A percentile compares a stretch with the other conserved stretches of the same genome.
Conservation (phyloP, 2,888 invertebrate genomes). For the Caenorhabditis imperialis region DNA sequence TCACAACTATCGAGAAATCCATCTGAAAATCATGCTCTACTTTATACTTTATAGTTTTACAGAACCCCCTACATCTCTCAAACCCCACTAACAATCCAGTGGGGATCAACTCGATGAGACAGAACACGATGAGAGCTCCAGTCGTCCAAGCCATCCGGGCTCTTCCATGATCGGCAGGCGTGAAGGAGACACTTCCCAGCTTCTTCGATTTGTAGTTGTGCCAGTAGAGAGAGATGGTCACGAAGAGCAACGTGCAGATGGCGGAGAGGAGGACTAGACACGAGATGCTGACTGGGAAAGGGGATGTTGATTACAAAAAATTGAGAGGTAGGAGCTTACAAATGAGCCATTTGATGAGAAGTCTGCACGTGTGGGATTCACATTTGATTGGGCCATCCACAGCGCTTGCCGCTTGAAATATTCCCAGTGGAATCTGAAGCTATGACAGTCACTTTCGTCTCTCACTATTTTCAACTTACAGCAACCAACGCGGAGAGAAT, state of each 20-base stretch:
- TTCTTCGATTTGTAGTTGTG: conserved; percentile 28
- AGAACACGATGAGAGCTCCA: conserved; percentile 11
- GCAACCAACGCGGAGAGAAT: conserved; percentile 9
- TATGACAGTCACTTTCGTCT: no score
- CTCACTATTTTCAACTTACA: no score
- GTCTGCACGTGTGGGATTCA: conserved; percentile 21
- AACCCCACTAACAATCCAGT: conserved; percentile 24
- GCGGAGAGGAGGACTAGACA: conserved; percentile 18
- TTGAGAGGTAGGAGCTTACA: conserved; percentile 12
- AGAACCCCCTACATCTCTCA: conserved; percentile 13
- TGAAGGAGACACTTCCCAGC: conserved; percentile 17
- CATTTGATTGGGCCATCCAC: conserved; percentile 27
- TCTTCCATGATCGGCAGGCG: conserved; percentile 25
- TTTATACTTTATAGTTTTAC: no score
- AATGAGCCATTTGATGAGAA: conserved; percentile 22
- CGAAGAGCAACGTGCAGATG: conserved; percentile 22
- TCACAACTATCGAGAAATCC: conserved; percentile 15
- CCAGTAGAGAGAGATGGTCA: conserved; percentile 34
- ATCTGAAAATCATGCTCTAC: not conserved
- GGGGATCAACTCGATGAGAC: conserved; percentile 22
- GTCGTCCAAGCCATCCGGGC: conserved; percentile 31
- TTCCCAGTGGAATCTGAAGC: conserved; percentile 23
- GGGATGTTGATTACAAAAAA: no score
- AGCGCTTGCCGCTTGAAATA: conserved; percentile 26
- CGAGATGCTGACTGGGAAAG: conserved; percentile 13